Evolutionary conservation across 2,113 vertebrate genomes (phyloP).

Genomic region (Falco punctatus): DNA sequence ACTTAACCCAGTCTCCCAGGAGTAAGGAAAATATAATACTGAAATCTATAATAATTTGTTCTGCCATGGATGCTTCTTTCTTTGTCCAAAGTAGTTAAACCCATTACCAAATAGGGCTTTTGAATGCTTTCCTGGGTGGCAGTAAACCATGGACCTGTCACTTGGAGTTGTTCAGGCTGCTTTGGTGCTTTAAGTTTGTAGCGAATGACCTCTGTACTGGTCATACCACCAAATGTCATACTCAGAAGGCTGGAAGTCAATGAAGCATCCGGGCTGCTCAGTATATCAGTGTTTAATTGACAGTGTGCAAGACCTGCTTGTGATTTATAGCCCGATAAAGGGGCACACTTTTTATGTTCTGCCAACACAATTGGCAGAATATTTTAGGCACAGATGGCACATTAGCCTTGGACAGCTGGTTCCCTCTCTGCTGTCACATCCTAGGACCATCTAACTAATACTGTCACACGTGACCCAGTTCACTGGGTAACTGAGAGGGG

Average conservation of each 20-base stretch:
- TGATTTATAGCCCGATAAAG: conserved; percentile 92
- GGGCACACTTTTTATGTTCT: conserved; percentile 76
- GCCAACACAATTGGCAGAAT: conserved; percentile 79
- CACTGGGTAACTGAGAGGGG: conserved; percentile 61
- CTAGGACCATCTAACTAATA: conserved; percentile 76
- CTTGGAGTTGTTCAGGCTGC: background rate
- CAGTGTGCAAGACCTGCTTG: conserved; percentile 76
- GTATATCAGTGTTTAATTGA: conserved; percentile 83
- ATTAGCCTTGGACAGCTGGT: conserved; percentile 85
- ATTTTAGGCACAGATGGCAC: conserved; percentile 82
- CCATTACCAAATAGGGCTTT: background rate
- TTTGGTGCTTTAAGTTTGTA: background rate
- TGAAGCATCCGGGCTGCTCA: conserved; percentile 64
- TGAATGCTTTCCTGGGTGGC: background rate
- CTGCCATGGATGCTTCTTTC: background rate
- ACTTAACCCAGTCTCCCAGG: background rate
- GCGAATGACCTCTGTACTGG: background rate
- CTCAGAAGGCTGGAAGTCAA: conserved; percentile 65
- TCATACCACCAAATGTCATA: background rate
- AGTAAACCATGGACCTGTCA: background rate
- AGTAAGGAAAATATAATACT: background rate
- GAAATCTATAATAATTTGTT: background rate
- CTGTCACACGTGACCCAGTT: conserved; percentile 69
- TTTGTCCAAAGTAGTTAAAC: background rate
- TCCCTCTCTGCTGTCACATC: conserved; percentile 74